Base-by-base conservation (phyloP, 64 coral and sea anemone species). In the Porites lutea region DNA sequence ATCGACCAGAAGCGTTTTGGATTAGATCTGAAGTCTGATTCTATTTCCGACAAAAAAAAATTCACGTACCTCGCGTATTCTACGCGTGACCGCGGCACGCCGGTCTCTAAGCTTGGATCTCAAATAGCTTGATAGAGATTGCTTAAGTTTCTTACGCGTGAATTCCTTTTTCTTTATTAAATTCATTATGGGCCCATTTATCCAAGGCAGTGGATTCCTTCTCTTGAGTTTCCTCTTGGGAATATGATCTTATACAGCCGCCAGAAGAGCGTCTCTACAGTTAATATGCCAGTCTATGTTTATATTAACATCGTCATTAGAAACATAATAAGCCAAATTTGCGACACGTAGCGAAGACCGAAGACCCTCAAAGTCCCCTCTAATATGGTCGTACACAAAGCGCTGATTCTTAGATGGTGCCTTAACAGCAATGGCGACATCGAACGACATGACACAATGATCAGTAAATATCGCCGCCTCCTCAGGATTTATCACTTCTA, bases 1-100 rank as follows among this genome's bases (percentile, higher is more conserved):
- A 76, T 75, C 50, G 69, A 89, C 87, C 87, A 89, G 53, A 89
- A 77, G 71, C 87, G 87, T 61, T 89, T 89, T 11, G 87, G 50
- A 60, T 89, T 75, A 3, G 87, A 89, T 60, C 75, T 89, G 4
- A 89, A n/a, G 13, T 22, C 45, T 43, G 87, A 48, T 89, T 89
- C 71, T 49, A 77, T 75, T 12, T 74, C 58, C 4, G 51, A 51
- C 5, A 89, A 89, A 75, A 75, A 89, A 45, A 58, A 2, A 37
- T 21, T 89, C 72, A 59, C 87, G 52, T 43, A 48, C 22, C 61
- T 89, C 87, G 23, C 87, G 73, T 59, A 89, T n/a, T 59, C 69
- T 74, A n/a, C 71, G 87, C 52, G 74, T 89, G 20, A 89, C 75
- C 27, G 54, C 45, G 3, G 87, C 77, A 53, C 72, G 87, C 19